Evolutionary conservation across 2,113 vertebrate genomes (phyloP).

Genomic region (Gadus chalcogrammus): DNA sequence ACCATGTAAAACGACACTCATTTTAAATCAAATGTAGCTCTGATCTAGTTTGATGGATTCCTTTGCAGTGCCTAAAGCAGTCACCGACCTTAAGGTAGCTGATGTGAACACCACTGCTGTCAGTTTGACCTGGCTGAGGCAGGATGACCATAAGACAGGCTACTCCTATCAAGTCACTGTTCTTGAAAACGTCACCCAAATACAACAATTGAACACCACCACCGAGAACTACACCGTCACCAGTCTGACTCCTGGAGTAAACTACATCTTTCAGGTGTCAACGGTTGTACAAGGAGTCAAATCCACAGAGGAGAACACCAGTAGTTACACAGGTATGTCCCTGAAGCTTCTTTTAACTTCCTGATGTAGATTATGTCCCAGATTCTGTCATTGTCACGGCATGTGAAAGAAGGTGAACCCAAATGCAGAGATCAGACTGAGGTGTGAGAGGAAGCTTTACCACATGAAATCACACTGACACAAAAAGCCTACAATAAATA

Average conservation of each 20-base stretch:
- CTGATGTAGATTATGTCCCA: neutral
- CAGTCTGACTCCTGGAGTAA: conserved; percentile 24
- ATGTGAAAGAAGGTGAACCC: too few relatives aligned
- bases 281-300: conserved; percentile 22
- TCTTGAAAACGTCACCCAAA: neutral
- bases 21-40: neutral
- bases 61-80: conserved; percentile 12
- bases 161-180: conserved; percentile 43
- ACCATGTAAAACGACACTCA: too few relatives aligned
- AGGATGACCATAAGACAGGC: conserved; percentile 27
- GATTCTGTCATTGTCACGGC: too few relatives aligned
- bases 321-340: conserved; percentile 42
- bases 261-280: conserved; percentile 39
- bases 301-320: neutral
- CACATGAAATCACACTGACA: too few relatives aligned
- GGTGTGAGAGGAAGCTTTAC: too few relatives aligned
- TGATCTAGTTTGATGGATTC: neutral
- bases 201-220: neutral
- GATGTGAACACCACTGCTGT: conserved; percentile 29
- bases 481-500: too few relatives aligned
- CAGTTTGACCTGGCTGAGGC: conserved; percentile 22
- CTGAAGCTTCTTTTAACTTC: neutral
- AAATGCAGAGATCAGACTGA: too few relatives aligned
- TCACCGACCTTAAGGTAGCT: neutral
- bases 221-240: conserved; percentile 19